Evolutionary conservation across 1,140 invertebrate species (phyloP), one percentile per base, ranked within the genome.

Genomic region (Mylabris phalerata): DNA sequence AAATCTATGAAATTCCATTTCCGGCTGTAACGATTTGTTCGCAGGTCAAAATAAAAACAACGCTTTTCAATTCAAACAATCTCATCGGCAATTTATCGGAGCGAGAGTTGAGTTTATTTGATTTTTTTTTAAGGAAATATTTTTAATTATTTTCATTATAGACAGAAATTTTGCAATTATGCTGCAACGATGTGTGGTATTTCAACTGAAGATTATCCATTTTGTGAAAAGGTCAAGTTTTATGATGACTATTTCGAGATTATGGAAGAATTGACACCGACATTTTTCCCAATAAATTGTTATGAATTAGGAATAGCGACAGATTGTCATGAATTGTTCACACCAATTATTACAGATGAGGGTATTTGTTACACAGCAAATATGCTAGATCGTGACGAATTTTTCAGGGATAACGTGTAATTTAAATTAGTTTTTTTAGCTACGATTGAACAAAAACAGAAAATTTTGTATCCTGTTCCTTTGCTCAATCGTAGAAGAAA

Each of bases 71-170:
- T 19, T 19, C 19, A 19, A 19, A 19, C 1, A 19, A 19, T 19
- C 19, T 19, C 19, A 7, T 51, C 52, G 56, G 46, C 43, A 0
- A 41, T 13, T 4, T 62, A 57, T 60, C 49, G 62, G 6, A 24
- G 44, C 13, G 27, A 24, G 6, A 55, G 42, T 45, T 24, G 66
- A 81, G 6, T 85, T 86, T 61, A 75, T 32, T 32, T 3, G 32
- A 7, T 32, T 32, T 32, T 5, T 1, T 32, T 32, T 5, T 64
- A 26, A 69, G 69, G 26, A 66, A 56, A 70, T 83, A 86, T 48
- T 77, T 83, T 0, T 86, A 85, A 61, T 86, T 86, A 62, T 83
- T 81, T 39, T 65, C 85, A 41, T 73, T 78, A 70, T 77, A 24
- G 68, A 73, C 0, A 79, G 84, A 57, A 70, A 85, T 2, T 84